Conservation (phyloP, 2,797 vertebrate genomes). For the Molothrus ater region DNA sequence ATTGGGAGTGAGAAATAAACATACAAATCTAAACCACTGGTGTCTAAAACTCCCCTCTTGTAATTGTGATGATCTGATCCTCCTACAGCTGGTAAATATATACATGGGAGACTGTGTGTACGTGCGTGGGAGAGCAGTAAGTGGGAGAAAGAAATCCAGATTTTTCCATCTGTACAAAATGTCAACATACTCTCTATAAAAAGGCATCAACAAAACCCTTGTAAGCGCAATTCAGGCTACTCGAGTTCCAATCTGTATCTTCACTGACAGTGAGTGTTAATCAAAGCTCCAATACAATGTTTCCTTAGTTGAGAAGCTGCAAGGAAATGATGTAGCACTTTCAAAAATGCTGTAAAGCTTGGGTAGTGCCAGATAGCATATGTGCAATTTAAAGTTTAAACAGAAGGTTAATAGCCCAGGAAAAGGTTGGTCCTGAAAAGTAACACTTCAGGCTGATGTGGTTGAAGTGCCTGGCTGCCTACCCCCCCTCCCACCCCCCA, state of each 20-base stretch:
- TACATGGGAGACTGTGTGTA: not conserved
- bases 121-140: not conserved
- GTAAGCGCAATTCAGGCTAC: not conserved
- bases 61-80: not conserved
- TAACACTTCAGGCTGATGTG: not conserved
- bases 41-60: not conserved
- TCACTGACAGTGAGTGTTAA: not conserved
- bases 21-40: not conserved
- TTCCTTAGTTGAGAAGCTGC: not conserved
- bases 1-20: not conserved
- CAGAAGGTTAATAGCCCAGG: not conserved
- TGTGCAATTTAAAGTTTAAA: not conserved
- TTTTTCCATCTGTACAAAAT: constrained; percentile 46
- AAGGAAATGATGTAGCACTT: not conserved
- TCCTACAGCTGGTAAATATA: not conserved
- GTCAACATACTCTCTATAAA: constrained; percentile 6
- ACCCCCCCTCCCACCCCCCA: too few relatives aligned
- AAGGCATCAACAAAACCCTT: not conserved
- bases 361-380: not conserved
- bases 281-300: not conserved
- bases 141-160: constrained; percentile 14
- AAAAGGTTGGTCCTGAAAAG: not conserved
- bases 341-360: not conserved
- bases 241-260: not conserved
- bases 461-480: not conserved